Conservation (phyloP, 1,140 invertebrate genomes). For the Drosophila pseudoananassae region DNA sequence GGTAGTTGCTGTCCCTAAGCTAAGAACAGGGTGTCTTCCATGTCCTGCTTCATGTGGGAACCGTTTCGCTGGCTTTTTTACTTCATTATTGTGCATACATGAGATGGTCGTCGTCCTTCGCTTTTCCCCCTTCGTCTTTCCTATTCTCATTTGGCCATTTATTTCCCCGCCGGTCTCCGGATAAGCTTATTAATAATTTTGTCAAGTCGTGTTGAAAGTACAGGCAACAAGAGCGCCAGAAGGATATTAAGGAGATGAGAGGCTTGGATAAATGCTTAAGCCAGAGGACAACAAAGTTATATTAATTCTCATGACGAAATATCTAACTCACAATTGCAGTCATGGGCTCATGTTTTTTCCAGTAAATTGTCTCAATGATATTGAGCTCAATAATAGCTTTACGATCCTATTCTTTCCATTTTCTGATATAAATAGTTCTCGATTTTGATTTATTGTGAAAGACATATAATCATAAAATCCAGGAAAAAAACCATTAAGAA, state of each 20-base stretch:
- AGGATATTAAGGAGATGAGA: constrained; percentile 15
- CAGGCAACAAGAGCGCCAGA: constrained; percentile 14
- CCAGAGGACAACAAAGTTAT: constrained; percentile 6
- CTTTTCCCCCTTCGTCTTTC: constrained; percentile 18
- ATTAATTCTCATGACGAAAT: constrained; percentile 13
- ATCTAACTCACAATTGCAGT: not conserved
- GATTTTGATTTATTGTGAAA: no score
- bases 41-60: constrained; percentile 53
- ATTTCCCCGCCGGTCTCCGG: constrained; percentile 55
- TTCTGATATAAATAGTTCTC: no score
- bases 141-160: constrained; percentile 45
- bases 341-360: not conserved
- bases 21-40: constrained; percentile 45
- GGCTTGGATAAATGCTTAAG: constrained; percentile 8
- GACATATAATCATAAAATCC: no score
- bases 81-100: constrained; percentile 75
- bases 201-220: constrained; percentile 55
- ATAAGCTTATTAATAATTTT: constrained; percentile 74
- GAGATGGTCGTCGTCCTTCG: constrained; percentile 40
- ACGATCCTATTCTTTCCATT: no score
- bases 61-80: constrained; percentile 60
- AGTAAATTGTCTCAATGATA: no score
- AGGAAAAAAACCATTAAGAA: no score
- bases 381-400: no score
- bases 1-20: constrained; percentile 43